Percentiles rank a stretch among this genome's conserved stretches.
Conservation (phyloP, 1,140 invertebrate genomes). For the Tetramorium alpestre region DNA sequence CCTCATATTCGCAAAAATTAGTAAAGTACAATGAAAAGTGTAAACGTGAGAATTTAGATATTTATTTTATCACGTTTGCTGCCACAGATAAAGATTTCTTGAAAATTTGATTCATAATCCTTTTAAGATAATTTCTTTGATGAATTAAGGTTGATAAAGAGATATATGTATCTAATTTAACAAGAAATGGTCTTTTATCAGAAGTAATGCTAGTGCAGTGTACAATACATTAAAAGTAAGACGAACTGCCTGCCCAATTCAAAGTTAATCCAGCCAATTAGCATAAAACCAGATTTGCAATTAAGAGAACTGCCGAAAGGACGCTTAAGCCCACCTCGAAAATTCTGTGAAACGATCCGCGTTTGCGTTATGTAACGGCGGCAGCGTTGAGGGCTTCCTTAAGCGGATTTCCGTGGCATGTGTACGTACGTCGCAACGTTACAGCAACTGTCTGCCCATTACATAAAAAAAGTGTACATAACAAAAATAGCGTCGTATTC, state of each 20-base stretch:
- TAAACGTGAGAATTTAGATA: not conserved
- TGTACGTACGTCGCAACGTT: constrained; percentile 10
- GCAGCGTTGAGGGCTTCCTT: constrained; percentile 15
- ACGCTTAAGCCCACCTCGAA: constrained; percentile 30
- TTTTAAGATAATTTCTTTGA: not conserved
- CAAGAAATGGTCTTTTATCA: not conserved
- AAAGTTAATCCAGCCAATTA: constrained; percentile 54
- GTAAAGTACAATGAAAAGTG: not conserved
- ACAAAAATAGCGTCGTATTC: not conserved
- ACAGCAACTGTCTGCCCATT: not conserved
- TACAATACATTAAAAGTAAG: not conserved
- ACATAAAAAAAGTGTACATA: not conserved
- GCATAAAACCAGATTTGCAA: constrained; percentile 50
- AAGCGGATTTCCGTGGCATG: constrained; percentile 49
- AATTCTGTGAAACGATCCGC: constrained; percentile 54
- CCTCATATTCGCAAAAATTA: not conserved
- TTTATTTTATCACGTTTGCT: not conserved
- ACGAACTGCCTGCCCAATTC: not conserved
- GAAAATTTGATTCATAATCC: not conserved
- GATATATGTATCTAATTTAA: not conserved
- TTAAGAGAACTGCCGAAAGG: constrained; percentile 22
- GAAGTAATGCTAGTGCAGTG: not conserved
- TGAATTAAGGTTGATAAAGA: not conserved
- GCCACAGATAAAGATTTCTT: not conserved
- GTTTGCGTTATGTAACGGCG: constrained; percentile 26